Conservation (phyloP, 2,888 invertebrate species). For the Acanthosepion esculentum region DNA sequence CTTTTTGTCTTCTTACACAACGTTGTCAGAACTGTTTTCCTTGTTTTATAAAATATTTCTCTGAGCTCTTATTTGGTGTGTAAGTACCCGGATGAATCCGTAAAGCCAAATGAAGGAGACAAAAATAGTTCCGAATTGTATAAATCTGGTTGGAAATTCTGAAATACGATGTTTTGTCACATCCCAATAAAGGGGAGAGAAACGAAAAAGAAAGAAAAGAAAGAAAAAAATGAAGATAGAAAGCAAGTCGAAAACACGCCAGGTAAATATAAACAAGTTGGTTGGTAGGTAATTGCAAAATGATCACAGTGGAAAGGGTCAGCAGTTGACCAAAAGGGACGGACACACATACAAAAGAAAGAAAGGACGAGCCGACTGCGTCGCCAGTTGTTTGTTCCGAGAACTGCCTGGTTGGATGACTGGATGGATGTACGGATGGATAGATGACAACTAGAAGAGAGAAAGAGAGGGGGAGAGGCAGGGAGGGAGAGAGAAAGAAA, state of each 20-base stretch:
- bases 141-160: not conserved
- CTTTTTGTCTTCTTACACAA: too few relatives aligned
- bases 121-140: not conserved
- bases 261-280: not conserved
- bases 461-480: slow-evolving; percentile 48
- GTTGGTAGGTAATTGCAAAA: not conserved
- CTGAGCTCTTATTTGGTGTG: not conserved
- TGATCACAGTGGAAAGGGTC: not conserved
- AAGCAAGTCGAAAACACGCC: not conserved
- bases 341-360: slow-evolving; percentile 33
- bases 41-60: not conserved
- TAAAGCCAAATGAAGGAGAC: not conserved
- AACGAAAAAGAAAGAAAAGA: not conserved
- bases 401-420: slow-evolving; percentile 54
- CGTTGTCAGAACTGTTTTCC: not conserved
- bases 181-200: not conserved
- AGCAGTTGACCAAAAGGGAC: not conserved
- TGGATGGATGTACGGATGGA: slow-evolving; percentile 38
- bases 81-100: not conserved
- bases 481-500: not conserved
- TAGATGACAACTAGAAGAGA: not conserved
- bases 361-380: not conserved
- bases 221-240: not conserved
- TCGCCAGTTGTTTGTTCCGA: slow-evolving; percentile 63
- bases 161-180: not conserved